Base-by-base conservation (phyloP, 30 jellyfish, hydroid and myxozoan species). In the Hydra vulgaris region DNA sequence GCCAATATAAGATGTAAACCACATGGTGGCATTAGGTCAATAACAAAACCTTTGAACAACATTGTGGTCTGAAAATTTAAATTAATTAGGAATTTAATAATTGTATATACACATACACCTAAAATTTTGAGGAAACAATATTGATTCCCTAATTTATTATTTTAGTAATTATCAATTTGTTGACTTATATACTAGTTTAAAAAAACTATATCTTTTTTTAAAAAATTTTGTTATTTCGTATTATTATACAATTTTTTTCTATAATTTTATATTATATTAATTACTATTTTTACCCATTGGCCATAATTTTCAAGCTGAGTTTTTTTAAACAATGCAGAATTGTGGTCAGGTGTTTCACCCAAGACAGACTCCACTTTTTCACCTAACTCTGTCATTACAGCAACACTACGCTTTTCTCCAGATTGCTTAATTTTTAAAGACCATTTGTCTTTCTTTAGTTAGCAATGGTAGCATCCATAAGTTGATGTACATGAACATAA, bases 401-500 rank as follows among this genome's bases (percentile, higher is more conserved):
- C 66, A n/a, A 73, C 21, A 19, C 0, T 21, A 12, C 53, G 81
- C 53, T 22, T 25, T 0, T 53, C 56, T 5, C 84, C 84, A 18
- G 22, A 53, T 25, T 76, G 78, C 79, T 53, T 76, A 5, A 0
- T 53, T 19, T 27, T 0, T 19, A 19, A 20, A 15, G 23, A 22
- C 84, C 84, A 76, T 26, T 76, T 21, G 23, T 76, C 52, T 26
- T 18, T 26, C 27, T 27, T 17, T 76, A 20, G 15, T 40, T 3
- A 73, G 61, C 81, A 73, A 21, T 73, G 81, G 40, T 26, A 73
- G 66, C 81, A 73, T 18, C 81, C 81, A 73, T 73, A 73, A 19
- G 66, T 21, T 21, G 81, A 73, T 23, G 81, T 73, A 73, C 81
- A 73, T n/a, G 66, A 71, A 79, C 86, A 79, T 20, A 53, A 18